These are phyloP conservation scores for Drosophila erecta DNA, from an alignment of 1,140 invertebrate genomes.

Conservation along the genomic window DNA sequence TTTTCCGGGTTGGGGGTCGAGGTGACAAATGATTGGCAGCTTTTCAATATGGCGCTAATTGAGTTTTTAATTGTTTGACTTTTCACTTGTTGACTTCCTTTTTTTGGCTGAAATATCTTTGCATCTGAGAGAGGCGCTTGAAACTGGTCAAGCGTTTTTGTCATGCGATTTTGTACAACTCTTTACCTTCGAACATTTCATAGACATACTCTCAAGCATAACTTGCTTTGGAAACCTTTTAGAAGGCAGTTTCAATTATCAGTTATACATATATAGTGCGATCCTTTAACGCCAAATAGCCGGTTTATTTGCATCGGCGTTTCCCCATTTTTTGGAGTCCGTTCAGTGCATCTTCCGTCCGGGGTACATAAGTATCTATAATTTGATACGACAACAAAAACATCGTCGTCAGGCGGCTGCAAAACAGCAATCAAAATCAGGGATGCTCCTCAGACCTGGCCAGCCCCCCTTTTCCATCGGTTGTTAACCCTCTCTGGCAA, in stretches of 20 bases:
- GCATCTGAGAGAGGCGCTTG: neutral
- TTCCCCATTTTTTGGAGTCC: constrained; percentile 3
- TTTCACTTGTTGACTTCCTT: constrained; percentile 68
- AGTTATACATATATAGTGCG: neutral
- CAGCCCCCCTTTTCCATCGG: neutral
- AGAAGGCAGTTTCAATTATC: neutral
- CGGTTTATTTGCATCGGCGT: constrained; percentile 26
- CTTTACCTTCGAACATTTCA: too few species aligned
- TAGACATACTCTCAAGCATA: too few species aligned
- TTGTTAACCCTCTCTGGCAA: constrained; percentile 38
- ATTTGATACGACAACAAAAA: constrained; percentile 57
- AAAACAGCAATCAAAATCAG: constrained; percentile 68
- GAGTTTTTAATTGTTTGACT: constrained; percentile 82
- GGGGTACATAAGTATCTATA: constrained; percentile 60
- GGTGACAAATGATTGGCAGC: constrained; percentile 76
- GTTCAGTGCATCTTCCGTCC: constrained; percentile 17
- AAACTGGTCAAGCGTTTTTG: too few species aligned
- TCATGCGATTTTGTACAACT: too few species aligned
- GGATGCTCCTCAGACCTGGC: constrained; percentile 17
- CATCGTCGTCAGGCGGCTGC: constrained; percentile 46
- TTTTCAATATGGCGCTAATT: constrained; percentile 82
- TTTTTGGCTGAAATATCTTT: neutral
- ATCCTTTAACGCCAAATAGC: neutral
- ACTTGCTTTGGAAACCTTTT: too few species aligned
- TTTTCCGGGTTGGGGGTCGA: neutral